Conservation (phyloP, 1,140 invertebrate genomes). For the Chlorops oryzae region DNA sequence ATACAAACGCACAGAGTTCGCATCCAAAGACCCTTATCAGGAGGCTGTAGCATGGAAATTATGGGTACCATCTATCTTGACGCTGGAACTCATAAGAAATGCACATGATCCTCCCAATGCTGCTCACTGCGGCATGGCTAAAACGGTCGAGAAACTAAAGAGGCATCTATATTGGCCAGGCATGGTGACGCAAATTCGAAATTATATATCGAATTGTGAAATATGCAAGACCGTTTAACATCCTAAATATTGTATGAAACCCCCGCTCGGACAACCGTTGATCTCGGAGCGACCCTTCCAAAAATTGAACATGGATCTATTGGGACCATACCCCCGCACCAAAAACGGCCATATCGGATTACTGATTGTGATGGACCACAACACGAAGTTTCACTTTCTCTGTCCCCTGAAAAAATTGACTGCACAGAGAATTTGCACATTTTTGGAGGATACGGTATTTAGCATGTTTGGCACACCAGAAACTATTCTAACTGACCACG, state of each 20-base stretch:
- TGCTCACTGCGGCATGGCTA: not conserved
- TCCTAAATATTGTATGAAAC: not conserved
- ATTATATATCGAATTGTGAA: not conserved
- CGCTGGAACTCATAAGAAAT: not conserved
- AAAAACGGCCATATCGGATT: not conserved
- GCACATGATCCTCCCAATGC: not conserved
- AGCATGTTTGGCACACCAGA: no score
- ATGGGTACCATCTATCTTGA: not conserved
- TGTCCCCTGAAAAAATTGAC: not conserved
- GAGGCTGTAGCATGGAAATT: not conserved
- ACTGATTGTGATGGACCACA: not conserved
- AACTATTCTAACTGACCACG: not conserved
- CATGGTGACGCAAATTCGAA: no score
- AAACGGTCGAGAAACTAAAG: not conserved
- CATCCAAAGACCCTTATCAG: not conserved
- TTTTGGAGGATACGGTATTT: not conserved
- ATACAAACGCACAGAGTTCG: slow-evolving; percentile 5
- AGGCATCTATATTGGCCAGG: no score
- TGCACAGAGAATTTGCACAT: not conserved
- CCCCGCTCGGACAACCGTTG: not conserved
- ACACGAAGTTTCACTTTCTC: not conserved
- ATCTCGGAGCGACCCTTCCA: not conserved
- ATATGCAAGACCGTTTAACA: not conserved
- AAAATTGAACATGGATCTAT: not conserved
- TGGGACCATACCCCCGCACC: not conserved